Conservation (phyloP, 1,140 invertebrate species). For the Drosophila grimshawi region DNA sequence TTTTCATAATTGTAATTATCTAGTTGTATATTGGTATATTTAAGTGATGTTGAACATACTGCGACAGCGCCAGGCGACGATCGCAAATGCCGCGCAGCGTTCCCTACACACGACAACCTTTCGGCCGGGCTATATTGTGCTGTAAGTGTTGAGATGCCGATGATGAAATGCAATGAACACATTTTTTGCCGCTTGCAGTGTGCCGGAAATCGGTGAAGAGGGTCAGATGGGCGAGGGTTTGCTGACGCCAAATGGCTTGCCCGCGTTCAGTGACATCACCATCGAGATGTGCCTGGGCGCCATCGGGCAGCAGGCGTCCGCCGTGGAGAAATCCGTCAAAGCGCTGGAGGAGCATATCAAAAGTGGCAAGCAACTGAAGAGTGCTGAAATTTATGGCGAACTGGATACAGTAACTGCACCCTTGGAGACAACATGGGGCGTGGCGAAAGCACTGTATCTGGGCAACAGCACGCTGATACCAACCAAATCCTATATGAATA, state of each 20-base stretch:
- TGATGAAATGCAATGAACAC: neutral
- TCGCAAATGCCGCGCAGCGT: slow-evolving; percentile 43
- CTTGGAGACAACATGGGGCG: slow-evolving; percentile 93
- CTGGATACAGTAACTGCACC: slow-evolving; percentile 90
- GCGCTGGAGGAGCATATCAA: slow-evolving; percentile 66
- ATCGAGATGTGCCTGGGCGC: slow-evolving; percentile 93
- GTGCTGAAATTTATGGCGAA: slow-evolving; percentile 90
- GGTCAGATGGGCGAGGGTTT: slow-evolving; percentile 89
- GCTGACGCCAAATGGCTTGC: slow-evolving; percentile 89
- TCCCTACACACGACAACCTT: slow-evolving; percentile 58
- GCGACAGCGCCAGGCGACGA: slow-evolving; percentile 44
- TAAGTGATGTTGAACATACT: slow-evolving; percentile 69
- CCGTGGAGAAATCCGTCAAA: slow-evolving; percentile 91
- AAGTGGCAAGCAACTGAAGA: slow-evolving; percentile 85
- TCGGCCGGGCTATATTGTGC: slow-evolving; percentile 76
- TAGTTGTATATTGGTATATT: slow-evolving; percentile 23
- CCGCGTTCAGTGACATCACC: slow-evolving; percentile 92
- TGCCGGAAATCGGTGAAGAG: slow-evolving; percentile 96
- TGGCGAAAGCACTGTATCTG: slow-evolving; percentile 92
- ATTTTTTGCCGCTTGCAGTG: slow-evolving; percentile 85
- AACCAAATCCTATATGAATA: slow-evolving; percentile 89
- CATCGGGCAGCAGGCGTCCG: slow-evolving; percentile 92
- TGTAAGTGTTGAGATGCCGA: slow-evolving; percentile 60
- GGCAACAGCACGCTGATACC: slow-evolving; percentile 93
- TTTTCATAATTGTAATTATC: slow-evolving; percentile 54